These are phyloP conservation scores for Silurus glanis DNA, from an alignment of 2,113 vertebrate species.

Conservation along the genomic window DNA sequence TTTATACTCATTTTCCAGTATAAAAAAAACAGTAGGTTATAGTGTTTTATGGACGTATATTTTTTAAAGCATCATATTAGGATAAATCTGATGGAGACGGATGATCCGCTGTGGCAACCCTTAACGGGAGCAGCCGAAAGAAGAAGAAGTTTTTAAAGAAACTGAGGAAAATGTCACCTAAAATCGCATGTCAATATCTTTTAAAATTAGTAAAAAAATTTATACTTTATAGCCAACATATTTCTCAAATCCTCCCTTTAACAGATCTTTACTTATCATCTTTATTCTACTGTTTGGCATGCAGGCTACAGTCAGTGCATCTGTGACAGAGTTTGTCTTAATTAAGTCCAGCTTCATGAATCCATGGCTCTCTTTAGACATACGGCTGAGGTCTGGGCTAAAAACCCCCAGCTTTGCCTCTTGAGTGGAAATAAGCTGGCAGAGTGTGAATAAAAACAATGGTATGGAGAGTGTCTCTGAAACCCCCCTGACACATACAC, in stretches of 20 bases:
- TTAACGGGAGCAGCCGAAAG: no score
- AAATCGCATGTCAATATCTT: neutral
- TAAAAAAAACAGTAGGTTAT: neutral
- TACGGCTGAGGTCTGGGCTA: slow-evolving; percentile 18
- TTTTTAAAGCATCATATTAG: neutral
- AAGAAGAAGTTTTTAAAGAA: neutral
- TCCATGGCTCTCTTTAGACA: neutral
- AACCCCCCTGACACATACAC: neutral
- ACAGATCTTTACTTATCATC: neutral
- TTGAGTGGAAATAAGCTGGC: slow-evolving; percentile 9
- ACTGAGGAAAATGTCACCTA: neutral
- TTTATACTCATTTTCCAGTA: neutral
- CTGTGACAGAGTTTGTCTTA: slow-evolving; percentile 29
- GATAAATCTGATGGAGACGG: no score
- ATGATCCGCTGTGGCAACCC: no score
- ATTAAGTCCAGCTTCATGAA: slow-evolving; percentile 19
- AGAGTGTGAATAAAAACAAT: slow-evolving; percentile 20
- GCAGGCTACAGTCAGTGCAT: neutral
- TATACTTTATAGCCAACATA: neutral
- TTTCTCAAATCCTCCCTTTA: neutral
- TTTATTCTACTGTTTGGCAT: neutral
- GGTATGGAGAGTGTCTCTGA: slow-evolving; percentile 1
- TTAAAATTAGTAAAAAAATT: neutral
- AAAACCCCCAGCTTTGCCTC: slow-evolving; percentile 7
- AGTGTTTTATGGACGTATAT: neutral